phyloP scores from a whole-genome alignment of 2,797 vertebrate genomes.

The Gymnocypris eckloni region DNA sequence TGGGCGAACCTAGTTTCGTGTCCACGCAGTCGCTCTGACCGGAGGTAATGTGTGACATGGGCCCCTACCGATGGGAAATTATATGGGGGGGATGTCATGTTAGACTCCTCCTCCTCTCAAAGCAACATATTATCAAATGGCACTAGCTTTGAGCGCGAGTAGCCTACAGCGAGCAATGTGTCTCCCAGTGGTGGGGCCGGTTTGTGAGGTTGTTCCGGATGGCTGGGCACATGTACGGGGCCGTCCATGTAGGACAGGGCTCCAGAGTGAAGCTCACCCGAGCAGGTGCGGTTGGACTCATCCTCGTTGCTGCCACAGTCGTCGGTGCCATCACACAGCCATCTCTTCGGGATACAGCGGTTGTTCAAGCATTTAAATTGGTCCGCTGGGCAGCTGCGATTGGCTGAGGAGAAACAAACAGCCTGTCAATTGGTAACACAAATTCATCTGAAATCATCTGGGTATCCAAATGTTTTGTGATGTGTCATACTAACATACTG shows the following conservation, averaged over 20 bases:
- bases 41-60: slow-evolving; percentile 30
- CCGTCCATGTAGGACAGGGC: slow-evolving; percentile 40
- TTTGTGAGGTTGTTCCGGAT: slow-evolving; percentile 29
- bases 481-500: background rate
- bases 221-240: slow-evolving; percentile 1
- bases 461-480: background rate
- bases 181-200: slow-evolving; percentile 12
- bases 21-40: slow-evolving; percentile 1
- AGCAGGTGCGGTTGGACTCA: slow-evolving; percentile 84
- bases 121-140: slow-evolving; percentile 21
- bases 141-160: slow-evolving; percentile 16
- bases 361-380: slow-evolving; percentile 89
- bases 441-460: background rate
- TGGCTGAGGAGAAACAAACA: slow-evolving; percentile 61
- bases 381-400: slow-evolving; percentile 86
- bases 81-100: slow-evolving; percentile 37
- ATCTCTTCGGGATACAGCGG: slow-evolving; percentile 88
- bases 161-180: slow-evolving; percentile 25
- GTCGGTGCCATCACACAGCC: slow-evolving; percentile 88
- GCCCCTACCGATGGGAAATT: slow-evolving; percentile 54
- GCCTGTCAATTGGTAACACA: background rate
- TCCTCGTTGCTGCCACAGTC: slow-evolving; percentile 87
- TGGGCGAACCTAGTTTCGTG: slow-evolving; percentile 45
- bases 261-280: slow-evolving; percentile 63
- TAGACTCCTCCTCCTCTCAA: slow-evolving; percentile 36